These are phyloP conservation scores for Pantherophis guttatus DNA, from an alignment of 2,113 vertebrate species.

Conservation along the genomic window DNA sequence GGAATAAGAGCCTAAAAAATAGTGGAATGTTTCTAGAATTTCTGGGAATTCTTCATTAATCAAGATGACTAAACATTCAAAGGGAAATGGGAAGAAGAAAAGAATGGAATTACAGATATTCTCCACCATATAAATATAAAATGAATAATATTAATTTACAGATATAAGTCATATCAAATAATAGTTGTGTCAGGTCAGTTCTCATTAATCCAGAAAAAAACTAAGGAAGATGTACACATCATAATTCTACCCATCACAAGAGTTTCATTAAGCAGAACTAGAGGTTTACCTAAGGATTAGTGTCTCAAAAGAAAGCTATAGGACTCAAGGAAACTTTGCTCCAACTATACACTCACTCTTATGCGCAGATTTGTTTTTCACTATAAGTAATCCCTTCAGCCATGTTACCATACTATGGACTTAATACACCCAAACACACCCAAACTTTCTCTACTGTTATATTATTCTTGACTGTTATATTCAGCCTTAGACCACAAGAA, in stretches of 20 bases:
- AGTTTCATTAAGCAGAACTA: not conserved
- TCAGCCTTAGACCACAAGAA: not conserved
- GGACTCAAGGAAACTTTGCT: not conserved
- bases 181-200: not conserved
- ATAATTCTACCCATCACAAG: not conserved
- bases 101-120: not conserved
- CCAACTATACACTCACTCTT: not conserved
- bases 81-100: not conserved
- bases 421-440: not conserved
- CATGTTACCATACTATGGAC: not conserved
- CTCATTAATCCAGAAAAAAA: not conserved
- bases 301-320: not conserved
- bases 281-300: not conserved
- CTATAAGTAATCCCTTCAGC: not conserved
- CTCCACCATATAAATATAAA: not conserved
- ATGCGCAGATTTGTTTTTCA: not conserved
- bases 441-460: not conserved
- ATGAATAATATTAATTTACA: not conserved
- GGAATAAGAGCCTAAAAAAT: not conserved
- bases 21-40: not conserved
- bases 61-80: not conserved
- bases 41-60: not conserved
- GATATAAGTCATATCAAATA: not conserved
- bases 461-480: not conserved
- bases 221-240: not conserved